phyloP scores from a whole-genome alignment of 2,113 vertebrate species.

The Actenoides lindsayi region DNA sequence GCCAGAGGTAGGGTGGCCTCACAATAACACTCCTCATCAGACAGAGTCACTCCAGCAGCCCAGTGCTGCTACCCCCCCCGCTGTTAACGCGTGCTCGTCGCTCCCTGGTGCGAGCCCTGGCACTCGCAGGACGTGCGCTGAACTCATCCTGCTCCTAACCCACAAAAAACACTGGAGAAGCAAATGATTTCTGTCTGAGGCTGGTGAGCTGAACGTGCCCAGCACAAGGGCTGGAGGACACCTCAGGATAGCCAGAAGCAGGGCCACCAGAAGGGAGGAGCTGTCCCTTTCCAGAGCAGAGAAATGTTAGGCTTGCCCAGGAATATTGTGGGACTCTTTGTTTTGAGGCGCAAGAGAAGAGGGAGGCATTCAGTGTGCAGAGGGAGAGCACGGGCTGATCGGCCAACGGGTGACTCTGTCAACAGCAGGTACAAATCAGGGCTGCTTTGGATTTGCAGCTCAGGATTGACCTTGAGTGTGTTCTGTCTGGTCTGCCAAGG shows the following conservation, averaged over 20 bases:
- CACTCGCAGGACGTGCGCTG: neutral
- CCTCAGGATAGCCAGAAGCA: neutral
- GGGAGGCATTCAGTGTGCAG: neutral
- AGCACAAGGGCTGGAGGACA: neutral
- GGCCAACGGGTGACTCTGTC: neutral
- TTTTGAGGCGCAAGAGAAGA: neutral
- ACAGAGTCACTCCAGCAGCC: neutral
- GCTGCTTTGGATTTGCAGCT: neutral
- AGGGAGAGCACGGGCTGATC: neutral
- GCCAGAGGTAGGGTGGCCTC: neutral
- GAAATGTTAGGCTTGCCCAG: neutral
- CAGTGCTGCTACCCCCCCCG: neutral
- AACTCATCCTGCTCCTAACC: neutral
- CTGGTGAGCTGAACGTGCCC: neutral
- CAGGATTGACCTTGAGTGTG: neutral
- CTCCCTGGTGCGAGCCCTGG: neutral
- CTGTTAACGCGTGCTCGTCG: neutral
- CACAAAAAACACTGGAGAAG: neutral
- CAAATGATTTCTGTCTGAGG: neutral
- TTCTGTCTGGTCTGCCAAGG: neutral
- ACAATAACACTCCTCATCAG: neutral
- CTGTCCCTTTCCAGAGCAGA: neutral
- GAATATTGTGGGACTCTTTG: neutral
- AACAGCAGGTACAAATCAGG: neutral
- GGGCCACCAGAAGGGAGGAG: fast-evolving